phyloP scores from a whole-genome alignment of 2,888 invertebrate genomes.

The Capitulum mitella region DNA sequence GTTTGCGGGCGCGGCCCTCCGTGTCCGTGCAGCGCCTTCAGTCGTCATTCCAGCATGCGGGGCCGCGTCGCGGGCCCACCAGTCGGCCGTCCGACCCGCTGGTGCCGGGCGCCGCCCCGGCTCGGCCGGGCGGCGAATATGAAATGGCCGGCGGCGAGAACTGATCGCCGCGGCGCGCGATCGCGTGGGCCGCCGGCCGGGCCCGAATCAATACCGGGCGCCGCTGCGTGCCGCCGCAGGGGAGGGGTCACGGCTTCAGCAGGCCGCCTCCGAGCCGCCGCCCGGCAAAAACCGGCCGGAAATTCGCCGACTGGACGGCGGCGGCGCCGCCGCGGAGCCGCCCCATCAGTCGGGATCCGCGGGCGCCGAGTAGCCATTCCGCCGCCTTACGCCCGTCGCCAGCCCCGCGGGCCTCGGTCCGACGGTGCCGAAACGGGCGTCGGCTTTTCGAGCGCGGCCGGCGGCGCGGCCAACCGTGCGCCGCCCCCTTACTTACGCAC shows the following conservation, averaged over 20 bases:
- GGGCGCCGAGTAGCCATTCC: too few relatives aligned
- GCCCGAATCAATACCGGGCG: slow-evolving; percentile 1
- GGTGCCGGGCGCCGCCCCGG: too few relatives aligned
- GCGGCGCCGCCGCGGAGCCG: too few relatives aligned
- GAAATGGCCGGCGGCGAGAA: neutral
- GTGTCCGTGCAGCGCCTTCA: neutral
- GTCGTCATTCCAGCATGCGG: neutral
- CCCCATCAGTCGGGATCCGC: too few relatives aligned
- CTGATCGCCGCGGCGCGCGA: neutral
- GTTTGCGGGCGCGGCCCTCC: neutral
- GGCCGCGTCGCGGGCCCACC: neutral
- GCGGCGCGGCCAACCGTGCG: too few relatives aligned
- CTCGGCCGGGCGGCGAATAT: neutral
- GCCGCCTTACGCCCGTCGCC: too few relatives aligned
- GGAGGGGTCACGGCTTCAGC: neutral
- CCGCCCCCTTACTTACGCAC: too few relatives aligned
- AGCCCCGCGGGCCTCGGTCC: too few relatives aligned
- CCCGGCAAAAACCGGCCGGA: neutral
- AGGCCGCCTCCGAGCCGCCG: neutral
- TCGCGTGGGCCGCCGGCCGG: neutral
- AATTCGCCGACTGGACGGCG: neutral
- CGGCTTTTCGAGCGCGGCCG: too few relatives aligned
- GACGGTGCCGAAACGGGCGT: too few relatives aligned
- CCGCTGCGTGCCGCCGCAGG: neutral
- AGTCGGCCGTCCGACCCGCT: too few relatives aligned